Percentiles rank a stretch among this genome's conserved stretches.
phyloP scores from a whole-genome alignment of 2,113 vertebrate species.

The Stigmatopora argus region DNA sequence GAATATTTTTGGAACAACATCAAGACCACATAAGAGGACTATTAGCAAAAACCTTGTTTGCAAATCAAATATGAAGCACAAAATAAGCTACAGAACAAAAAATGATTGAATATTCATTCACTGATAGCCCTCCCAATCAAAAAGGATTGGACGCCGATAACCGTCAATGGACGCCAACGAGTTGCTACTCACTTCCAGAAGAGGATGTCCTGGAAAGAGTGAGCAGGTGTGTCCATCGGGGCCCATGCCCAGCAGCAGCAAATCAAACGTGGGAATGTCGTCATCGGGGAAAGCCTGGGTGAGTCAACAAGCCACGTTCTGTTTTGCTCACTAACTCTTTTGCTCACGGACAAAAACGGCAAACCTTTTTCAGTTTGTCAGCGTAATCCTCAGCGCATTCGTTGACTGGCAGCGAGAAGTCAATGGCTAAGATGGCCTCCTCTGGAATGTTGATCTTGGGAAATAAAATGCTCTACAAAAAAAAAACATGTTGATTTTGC shows the following conservation, averaged over 20 bases:
- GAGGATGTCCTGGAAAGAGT: conserved; percentile 84
- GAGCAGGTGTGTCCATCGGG: conserved; percentile 93
- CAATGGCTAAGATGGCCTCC: conserved; percentile 72
- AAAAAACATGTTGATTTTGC: neutral
- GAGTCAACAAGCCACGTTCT: conserved; percentile 6
- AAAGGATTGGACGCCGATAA: too few relatives aligned
- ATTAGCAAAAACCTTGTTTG: too few relatives aligned
- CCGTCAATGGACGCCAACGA: too few relatives aligned
- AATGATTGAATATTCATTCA: too few relatives aligned
- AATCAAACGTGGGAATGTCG: conserved; percentile 78
- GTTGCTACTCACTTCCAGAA: conserved; percentile 80
- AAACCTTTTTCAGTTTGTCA: conserved; percentile 77
- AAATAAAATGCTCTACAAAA: conserved; percentile 73
- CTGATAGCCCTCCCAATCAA: too few relatives aligned
- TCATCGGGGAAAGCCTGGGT: conserved; percentile 76
- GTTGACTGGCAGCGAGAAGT: conserved; percentile 70
- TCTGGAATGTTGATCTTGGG: conserved; percentile 75
- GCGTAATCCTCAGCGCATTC: conserved; percentile 83
- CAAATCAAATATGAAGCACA: too few relatives aligned
- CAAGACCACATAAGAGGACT: too few relatives aligned
- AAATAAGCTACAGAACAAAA: too few relatives aligned
- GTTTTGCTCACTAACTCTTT: neutral
- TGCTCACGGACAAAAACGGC: neutral
- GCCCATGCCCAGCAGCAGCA: conserved; percentile 84
- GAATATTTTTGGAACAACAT: too few relatives aligned